Conservation (phyloP, 2,113 vertebrate species). For the Tychaedon coryphoeus region DNA sequence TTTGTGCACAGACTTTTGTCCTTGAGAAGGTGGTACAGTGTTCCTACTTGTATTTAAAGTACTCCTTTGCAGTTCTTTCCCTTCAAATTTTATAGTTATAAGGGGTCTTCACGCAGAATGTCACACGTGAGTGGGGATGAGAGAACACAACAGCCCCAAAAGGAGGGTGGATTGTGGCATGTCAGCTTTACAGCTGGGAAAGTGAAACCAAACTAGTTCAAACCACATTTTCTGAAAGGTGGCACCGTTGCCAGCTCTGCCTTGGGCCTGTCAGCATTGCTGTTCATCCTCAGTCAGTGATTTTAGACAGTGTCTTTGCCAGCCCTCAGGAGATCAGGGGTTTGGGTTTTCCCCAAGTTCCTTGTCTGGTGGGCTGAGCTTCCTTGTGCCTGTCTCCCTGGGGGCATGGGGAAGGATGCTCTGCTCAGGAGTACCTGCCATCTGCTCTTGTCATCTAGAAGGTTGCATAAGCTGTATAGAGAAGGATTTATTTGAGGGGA, state of each 20-base stretch:
- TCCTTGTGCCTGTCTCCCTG: not conserved
- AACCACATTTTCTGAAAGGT: not conserved
- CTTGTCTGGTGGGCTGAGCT: not conserved
- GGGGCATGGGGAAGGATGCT: not conserved
- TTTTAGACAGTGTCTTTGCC: not conserved
- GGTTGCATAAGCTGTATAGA: conserved; percentile 2
- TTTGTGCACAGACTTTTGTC: not conserved
- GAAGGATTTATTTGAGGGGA: not conserved
- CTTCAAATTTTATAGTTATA: not conserved
- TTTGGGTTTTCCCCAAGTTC: not conserved
- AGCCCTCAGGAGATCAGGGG: not conserved
- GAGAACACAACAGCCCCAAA: not conserved
- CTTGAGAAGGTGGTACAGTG: not conserved
- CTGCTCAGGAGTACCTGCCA: not conserved
- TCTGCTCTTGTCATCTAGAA: not conserved
- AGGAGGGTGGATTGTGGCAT: not conserved
- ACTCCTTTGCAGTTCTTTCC: not conserved
- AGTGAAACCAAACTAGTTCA: not conserved
- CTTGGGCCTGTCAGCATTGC: not conserved
- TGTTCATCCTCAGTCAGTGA: not conserved
- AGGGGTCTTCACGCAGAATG: not conserved
- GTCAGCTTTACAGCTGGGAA: not conserved
- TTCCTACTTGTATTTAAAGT: not conserved
- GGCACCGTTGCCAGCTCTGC: not conserved
- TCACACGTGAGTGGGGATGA: not conserved